phyloP scores from a whole-genome alignment of 2,797 vertebrate species.

The Tenualosa thibaudeaui region DNA sequence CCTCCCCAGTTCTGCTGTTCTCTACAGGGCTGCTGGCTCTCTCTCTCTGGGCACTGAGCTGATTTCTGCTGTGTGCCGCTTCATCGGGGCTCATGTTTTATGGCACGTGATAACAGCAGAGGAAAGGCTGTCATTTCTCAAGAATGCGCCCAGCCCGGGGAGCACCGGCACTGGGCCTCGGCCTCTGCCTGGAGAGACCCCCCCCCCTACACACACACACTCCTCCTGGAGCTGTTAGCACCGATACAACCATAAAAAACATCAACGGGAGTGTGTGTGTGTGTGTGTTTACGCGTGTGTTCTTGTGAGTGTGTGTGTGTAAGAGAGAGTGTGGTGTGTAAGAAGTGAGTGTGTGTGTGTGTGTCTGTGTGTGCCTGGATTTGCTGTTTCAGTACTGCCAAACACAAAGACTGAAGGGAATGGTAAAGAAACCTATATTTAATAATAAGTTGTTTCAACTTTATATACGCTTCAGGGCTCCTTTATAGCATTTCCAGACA shows the following conservation, averaged over 20 bases:
- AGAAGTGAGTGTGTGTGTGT: not conserved
- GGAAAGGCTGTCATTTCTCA: slow-evolving; percentile 65
- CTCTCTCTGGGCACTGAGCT: slow-evolving; percentile 4
- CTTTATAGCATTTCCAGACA: slow-evolving; percentile 14
- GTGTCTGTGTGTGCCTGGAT: not conserved
- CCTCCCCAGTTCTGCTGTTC: slow-evolving; percentile 33
- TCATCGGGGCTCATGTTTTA: slow-evolving; percentile 59
- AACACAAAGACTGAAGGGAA: not conserved
- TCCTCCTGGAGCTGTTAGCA: slow-evolving; percentile 30
- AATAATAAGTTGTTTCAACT: slow-evolving; percentile 20
- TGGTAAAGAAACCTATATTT: slow-evolving; percentile 11
- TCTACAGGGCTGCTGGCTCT: not conserved
- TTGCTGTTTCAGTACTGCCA: not conserved
- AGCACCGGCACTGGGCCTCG: slow-evolving; percentile 25
- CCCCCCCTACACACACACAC: slow-evolving; percentile 11
- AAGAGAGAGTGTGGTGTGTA: not conserved
- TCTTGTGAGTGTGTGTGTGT: not conserved
- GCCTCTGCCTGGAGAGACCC: slow-evolving; percentile 13
- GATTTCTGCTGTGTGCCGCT: slow-evolving; percentile 50
- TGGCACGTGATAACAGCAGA: slow-evolving; percentile 61
- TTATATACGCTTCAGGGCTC: slow-evolving; percentile 13
- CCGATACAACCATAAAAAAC: slow-evolving; percentile 42
- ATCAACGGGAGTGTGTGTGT: slow-evolving; percentile 25
- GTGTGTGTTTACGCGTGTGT: not conserved
- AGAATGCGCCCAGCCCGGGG: slow-evolving; percentile 61